These are phyloP conservation scores for Mechanitis messenoides DNA, from an alignment of 2,888 invertebrate genomes.

Conservation along the genomic window DNA sequence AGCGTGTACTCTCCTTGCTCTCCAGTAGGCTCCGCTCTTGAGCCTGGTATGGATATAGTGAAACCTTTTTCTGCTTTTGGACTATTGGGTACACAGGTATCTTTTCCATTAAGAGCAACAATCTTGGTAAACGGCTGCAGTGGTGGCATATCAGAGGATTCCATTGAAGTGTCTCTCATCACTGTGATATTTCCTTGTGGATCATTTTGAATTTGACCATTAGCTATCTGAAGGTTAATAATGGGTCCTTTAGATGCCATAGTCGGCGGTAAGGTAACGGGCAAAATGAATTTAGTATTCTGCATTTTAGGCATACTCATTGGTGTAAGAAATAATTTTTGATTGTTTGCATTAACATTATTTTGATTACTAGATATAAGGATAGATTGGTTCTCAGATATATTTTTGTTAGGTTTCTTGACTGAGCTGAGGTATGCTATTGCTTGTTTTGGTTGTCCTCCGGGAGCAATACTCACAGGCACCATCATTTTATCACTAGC, in stretches of 20 bases:
- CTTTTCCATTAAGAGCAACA: conserved; percentile 54
- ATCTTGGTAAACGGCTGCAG: conserved; percentile 62
- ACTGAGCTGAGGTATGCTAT: conserved; percentile 75
- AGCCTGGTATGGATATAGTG: conserved; percentile 63
- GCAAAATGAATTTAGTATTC: conserved; percentile 73
- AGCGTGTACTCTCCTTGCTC: conserved; percentile 71
- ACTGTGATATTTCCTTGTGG: conserved; percentile 79
- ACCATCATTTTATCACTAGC: conserved; percentile 67
- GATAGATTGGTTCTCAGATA: conserved; percentile 64
- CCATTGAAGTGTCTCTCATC: conserved; percentile 66
- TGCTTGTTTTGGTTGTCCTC: conserved; percentile 62
- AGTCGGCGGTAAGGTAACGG: conserved; percentile 69
- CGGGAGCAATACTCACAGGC: conserved; percentile 66
- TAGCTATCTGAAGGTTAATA: conserved; percentile 82
- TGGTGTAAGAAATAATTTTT: conserved; percentile 76
- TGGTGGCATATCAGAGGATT: conserved; percentile 61
- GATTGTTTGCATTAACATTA: conserved; percentile 61
- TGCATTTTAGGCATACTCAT: conserved; percentile 77
- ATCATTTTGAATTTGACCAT: conserved; percentile 79
- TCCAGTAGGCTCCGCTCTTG: conserved; percentile 69
- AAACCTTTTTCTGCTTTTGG: conserved; percentile 58
- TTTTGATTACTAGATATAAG: conserved; percentile 67
- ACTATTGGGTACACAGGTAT: conserved; percentile 46
- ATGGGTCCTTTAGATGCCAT: conserved; percentile 78
- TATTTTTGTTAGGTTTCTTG: conserved; percentile 65